These are phyloP conservation scores for Axea sp. DNA, from an alignment of 2,888 invertebrate species.

Conservation along the genomic window DNA sequence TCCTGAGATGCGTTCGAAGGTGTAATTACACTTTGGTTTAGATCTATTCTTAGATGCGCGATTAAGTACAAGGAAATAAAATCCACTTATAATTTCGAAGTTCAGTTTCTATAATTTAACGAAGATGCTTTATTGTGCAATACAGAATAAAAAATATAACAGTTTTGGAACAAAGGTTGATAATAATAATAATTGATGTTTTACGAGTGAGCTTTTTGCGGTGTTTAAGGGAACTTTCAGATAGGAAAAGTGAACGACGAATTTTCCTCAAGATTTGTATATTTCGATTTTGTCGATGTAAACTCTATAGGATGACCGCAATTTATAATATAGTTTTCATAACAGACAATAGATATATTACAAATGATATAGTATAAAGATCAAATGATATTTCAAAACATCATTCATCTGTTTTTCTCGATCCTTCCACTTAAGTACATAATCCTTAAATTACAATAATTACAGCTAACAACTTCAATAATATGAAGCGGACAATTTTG, in stretches of 20 bases:
- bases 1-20: conserved; percentile 26
- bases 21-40: conserved; percentile 22
- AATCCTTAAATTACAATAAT: conserved; percentile 71
- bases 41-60: conserved; percentile 4
- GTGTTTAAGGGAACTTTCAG: too few relatives aligned
- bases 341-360: conserved; percentile 77
- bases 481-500: conserved; percentile 66
- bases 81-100: too few relatives aligned
- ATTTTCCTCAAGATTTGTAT: conserved; percentile 74
- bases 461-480: conserved; percentile 69
- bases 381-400: conserved; percentile 60
- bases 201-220: too few relatives aligned
- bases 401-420: conserved; percentile 43
- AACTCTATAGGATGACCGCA: conserved; percentile 71
- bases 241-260: too few relatives aligned
- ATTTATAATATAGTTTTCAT: conserved; percentile 72
- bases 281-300: conserved; percentile 64
- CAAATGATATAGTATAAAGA: conserved; percentile 71
- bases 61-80: too few relatives aligned
- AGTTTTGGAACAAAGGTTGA: too few relatives aligned
- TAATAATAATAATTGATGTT: too few relatives aligned
- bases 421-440: conserved; percentile 71
- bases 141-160: too few relatives aligned
- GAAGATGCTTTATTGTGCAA: too few relatives aligned
- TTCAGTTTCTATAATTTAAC: too few relatives aligned